Evolutionary conservation across 2,888 invertebrate species (phyloP).

Genomic region (Cantharis flavilabris): DNA sequence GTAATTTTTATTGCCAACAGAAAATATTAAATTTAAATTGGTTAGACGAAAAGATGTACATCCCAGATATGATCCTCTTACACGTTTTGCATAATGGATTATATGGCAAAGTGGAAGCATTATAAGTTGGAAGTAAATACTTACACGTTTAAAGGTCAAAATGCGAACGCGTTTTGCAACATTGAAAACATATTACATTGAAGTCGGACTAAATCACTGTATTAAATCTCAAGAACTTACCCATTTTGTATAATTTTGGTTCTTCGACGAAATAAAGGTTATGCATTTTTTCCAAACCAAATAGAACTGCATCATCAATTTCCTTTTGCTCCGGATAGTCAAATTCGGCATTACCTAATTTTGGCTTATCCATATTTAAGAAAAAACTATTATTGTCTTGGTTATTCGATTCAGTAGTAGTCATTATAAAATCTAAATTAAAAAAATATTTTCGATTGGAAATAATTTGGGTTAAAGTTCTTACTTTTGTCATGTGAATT

Average conservation of each 20-base stretch:
- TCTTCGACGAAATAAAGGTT: slow-evolving; percentile 65
- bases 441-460: neutral
- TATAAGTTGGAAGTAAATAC: neutral
- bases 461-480: neutral
- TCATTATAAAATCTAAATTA: neutral
- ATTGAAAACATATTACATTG: neutral
- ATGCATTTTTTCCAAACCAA: slow-evolving; percentile 69
- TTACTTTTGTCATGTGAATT: neutral
- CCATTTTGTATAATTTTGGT: slow-evolving; percentile 65
- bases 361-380: neutral
- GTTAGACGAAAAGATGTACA: neutral
- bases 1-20: neutral
- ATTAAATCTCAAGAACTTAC: slow-evolving; percentile 49
- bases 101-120: neutral
- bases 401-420: slow-evolving; percentile 5
- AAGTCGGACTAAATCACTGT: neutral
- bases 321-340: slow-evolving; percentile 50
- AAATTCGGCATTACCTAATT: slow-evolving; percentile 12
- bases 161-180: neutral
- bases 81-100: neutral
- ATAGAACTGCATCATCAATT: slow-evolving; percentile 68
- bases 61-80: neutral
- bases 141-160: neutral
- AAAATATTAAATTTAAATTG: neutral
- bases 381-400: neutral